phyloP scores from a whole-genome alignment of 2,113 vertebrate species.

The Sinocyclocheilus grahami region DNA sequence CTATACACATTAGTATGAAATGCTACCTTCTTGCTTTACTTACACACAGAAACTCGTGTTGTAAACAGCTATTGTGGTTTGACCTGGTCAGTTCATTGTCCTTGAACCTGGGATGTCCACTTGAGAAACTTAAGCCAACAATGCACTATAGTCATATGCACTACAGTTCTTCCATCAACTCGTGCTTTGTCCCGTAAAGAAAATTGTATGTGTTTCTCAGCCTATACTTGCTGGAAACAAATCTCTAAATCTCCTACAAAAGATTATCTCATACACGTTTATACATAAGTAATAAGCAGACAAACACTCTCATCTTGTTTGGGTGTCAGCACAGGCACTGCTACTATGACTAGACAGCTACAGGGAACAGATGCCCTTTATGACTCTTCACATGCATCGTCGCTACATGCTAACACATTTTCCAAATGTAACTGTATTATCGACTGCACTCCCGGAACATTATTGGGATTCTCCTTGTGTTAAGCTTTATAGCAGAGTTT shows the following conservation, averaged over 20 bases:
- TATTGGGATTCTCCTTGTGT: background rate
- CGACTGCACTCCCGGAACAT: background rate
- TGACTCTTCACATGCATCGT: constrained; percentile 8
- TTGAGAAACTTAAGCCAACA: background rate
- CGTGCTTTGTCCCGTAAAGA: background rate
- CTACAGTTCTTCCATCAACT: background rate
- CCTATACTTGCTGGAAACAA: background rate
- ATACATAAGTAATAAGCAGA: constrained; percentile 3
- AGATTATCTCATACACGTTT: background rate
- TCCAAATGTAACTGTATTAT: constrained; percentile 25
- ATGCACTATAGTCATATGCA: background rate
- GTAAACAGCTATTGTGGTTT: background rate
- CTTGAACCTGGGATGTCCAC: background rate
- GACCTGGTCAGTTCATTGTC: background rate
- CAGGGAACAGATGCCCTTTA: constrained; percentile 23
- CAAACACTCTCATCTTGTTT: background rate
- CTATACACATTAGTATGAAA: background rate
- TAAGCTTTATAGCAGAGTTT: background rate
- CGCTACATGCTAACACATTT: constrained; percentile 11
- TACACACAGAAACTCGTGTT: background rate
- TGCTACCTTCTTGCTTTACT: background rate
- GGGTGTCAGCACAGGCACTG: constrained; percentile 1
- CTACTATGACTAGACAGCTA: constrained; percentile 19
- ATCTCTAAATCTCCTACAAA: background rate
- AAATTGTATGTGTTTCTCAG: background rate